Conservation (phyloP, 1,140 invertebrate genomes). For the Panagrolaimus sp. region DNA sequence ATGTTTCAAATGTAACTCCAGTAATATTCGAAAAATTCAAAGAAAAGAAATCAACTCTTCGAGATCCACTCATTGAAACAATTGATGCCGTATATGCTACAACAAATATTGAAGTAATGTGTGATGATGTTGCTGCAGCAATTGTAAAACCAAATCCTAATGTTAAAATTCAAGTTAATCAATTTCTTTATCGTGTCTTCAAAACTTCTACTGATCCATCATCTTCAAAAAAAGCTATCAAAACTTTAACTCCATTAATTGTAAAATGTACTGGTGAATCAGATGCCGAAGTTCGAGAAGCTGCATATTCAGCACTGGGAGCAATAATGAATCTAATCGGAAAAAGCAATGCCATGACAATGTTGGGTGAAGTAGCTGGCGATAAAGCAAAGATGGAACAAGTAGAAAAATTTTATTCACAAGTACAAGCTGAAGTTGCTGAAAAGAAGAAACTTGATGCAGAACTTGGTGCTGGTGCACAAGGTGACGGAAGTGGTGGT, state of each 20-base stretch:
- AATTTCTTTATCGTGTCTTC: conserved; percentile 19
- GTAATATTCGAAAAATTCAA: conserved; percentile 86
- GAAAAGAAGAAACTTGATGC: not conserved
- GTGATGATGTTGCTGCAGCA: not conserved
- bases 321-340: conserved; percentile 15
- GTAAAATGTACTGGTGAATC: conserved; percentile 6
- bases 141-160: conserved; percentile 20
- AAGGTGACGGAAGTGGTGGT: not conserved
- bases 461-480: not conserved
- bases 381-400: conserved; percentile 16
- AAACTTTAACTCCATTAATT: not conserved
- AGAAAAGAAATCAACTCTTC: conserved; percentile 79
- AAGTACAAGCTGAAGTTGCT: not conserved
- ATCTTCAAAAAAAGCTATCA: conserved; percentile 1
- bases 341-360: not conserved
- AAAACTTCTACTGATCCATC: not conserved
- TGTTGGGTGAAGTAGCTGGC: conserved; percentile 8
- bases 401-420: conserved; percentile 6
- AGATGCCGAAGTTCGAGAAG: conserved; percentile 19
- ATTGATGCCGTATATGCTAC: conserved; percentile 67
- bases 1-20: conserved; percentile 62
- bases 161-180: conserved; percentile 16
- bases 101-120: not conserved
- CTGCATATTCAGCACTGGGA: conserved; percentile 14
- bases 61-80: conserved; percentile 65